Percentiles rank a stretch among this genome's conserved stretches.
phyloP scores from a whole-genome alignment of 2,113 vertebrate species.

The Eonycteris spelaea region DNA sequence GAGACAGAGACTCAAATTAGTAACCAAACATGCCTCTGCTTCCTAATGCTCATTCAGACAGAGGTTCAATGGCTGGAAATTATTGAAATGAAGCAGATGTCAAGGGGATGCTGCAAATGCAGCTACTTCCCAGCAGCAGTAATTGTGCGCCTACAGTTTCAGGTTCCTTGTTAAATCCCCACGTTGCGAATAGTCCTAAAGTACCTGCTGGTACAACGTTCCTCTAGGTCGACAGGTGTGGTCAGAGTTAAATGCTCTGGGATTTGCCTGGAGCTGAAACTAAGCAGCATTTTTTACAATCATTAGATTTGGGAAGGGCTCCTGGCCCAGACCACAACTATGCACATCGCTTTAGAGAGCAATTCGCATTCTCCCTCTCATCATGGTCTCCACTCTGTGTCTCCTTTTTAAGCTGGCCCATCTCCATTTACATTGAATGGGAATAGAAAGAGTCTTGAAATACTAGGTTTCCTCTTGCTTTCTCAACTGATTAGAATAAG shows the following conservation, averaged over 20 bases:
- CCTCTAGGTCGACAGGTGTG: neutral
- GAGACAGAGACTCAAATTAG: conserved; percentile 48
- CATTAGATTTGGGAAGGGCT: neutral
- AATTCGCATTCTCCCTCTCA: neutral
- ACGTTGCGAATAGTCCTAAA: neutral
- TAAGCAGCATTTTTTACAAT: neutral
- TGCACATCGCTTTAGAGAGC: neutral
- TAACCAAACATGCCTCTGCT: conserved; percentile 53
- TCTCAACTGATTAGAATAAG: neutral
- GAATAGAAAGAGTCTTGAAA: neutral
- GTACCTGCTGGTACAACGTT: neutral
- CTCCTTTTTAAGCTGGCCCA: neutral
- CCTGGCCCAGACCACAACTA: rapidly evolving
- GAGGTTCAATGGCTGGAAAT: conserved; percentile 69
- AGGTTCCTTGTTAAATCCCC: neutral
- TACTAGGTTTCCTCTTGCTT: neutral
- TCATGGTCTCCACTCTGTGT: neutral
- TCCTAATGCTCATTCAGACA: conserved; percentile 62
- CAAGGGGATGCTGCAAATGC: conserved; percentile 38
- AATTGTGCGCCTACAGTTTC: neutral
- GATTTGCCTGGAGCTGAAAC: neutral
- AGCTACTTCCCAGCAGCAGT: neutral
- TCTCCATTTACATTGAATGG: neutral
- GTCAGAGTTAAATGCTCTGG: neutral
- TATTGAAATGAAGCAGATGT: conserved; percentile 69